These are phyloP conservation scores for Cercopithecus mona DNA, from an alignment of 2,113 vertebrate genomes.

Conservation along the genomic window DNA sequence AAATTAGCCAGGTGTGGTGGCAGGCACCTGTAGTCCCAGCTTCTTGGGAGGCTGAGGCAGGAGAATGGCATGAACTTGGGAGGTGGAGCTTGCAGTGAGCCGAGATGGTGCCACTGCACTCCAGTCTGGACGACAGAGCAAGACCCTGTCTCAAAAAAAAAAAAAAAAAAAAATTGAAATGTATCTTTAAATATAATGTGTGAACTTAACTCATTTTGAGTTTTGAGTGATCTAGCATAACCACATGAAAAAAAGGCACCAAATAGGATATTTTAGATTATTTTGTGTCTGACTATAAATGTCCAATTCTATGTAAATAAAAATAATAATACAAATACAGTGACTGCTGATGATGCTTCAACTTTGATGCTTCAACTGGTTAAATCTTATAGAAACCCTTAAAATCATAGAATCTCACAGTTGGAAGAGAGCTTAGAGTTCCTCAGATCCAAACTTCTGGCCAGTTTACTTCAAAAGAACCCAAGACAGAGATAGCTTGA, in stretches of 20 bases:
- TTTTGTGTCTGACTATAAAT: neutral
- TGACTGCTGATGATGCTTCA: neutral
- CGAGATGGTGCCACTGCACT: too few species aligned
- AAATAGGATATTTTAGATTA: neutral
- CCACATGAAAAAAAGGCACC: neutral
- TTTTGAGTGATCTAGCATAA: neutral
- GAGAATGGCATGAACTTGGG: too few species aligned
- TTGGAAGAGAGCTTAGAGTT: neutral
- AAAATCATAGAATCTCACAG: neutral
- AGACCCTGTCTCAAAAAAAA: too few species aligned
- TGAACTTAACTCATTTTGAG: constrained; percentile 2
- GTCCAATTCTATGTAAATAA: neutral
- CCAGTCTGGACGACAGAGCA: too few species aligned
- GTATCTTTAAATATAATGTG: neutral
- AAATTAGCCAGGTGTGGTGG: too few species aligned
- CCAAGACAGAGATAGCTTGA: neutral
- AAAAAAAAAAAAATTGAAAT: too few species aligned
- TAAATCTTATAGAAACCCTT: neutral
- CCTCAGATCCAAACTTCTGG: neutral
- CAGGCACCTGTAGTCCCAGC: too few species aligned
- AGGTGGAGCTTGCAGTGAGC: too few species aligned
- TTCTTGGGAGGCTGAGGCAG: too few species aligned
- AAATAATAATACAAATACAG: neutral
- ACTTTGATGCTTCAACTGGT: neutral
- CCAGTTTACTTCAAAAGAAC: neutral